Evolutionary conservation across 2,888 invertebrate genomes (phyloP), one percentile per base, ranked within the genome.

Genomic region (Syritta pipiens): DNA sequence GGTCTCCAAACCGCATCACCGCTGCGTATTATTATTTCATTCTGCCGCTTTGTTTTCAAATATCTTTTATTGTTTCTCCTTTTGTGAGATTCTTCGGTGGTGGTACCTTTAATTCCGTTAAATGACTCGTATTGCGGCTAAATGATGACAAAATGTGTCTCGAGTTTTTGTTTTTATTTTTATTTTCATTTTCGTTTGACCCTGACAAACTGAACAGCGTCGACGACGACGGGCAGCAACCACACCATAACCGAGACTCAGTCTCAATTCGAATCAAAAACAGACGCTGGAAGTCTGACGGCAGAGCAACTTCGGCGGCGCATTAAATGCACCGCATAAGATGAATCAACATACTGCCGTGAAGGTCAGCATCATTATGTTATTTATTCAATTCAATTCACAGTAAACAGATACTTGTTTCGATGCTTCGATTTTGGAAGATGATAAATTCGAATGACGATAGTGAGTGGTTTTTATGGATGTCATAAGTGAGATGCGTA

Each of bases 101-200:
- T 62, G 26, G 42, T 51, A 59, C 30, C 69, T 55, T 49, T 2
- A 22, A 40, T 77, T 71, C 74, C 74, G 68, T 68, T 68, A 68
- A 68, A 75, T 59, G 68, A 51, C 44, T 74, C 26, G 35, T 48
- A 67, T 53, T 53, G 22, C 35, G 40, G 4, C 26, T 37, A 22
- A 62, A 57, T 48, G 62, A 79, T 74, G 74, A 79, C 57, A 79
- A 63, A 74, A 40, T 51, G 51, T 67, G 32, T 42, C 37, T 48
- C 26, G 30, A 30, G n/a, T 46, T 71, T 46, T 69, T 59, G 9
- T 20, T 32, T 37, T 24, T 1, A 20, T 4, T 55, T 62, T 55
- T 9, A 4, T 30, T 60, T 53, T 42, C 17, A 30, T 42, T 62
- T 69, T 49, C 10, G 19, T 24, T 53, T 60, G 51, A 46, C 48